A percentile compares a stretch with the other conserved stretches of the same genome.
These are phyloP conservation scores for Cryptops parisi DNA, from an alignment of 2,888 invertebrate species.

Conservation along the genomic window DNA sequence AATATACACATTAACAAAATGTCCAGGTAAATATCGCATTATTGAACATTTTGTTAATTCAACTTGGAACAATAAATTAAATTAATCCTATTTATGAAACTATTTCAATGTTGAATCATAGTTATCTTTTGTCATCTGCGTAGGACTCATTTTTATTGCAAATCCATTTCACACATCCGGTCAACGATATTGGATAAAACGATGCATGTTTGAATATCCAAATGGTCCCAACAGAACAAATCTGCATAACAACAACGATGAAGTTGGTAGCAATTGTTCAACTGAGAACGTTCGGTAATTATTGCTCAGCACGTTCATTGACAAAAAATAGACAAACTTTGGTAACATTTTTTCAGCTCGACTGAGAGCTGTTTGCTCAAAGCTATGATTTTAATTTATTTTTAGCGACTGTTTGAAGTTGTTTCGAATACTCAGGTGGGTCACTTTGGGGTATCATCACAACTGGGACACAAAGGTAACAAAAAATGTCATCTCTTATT, in stretches of 20 bases:
- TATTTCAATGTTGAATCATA: not conserved
- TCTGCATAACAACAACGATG: constrained; percentile 23
- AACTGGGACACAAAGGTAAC: constrained; percentile 90
- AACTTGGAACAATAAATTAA: no score
- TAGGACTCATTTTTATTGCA: constrained; percentile 59
- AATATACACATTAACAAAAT: constrained; percentile 42
- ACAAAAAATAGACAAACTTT: no score
- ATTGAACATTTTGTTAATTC: no score
- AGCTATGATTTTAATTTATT: no score
- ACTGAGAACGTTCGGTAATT: constrained; percentile 19
- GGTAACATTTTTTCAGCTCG: no score
- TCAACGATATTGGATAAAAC: constrained; percentile 68
- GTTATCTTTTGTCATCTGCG: constrained; percentile 19
- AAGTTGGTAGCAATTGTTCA: constrained; percentile 19
- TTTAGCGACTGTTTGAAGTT: no score
- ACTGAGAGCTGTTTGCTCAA: no score
- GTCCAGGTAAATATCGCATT: constrained; percentile 38
- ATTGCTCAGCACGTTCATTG: no score
- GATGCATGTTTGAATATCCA: constrained; percentile 62
- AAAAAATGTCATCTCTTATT: no score
- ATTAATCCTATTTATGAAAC: not conserved
- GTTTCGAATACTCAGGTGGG: constrained; percentile 76
- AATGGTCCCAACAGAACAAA: constrained; percentile 42
- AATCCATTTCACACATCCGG: constrained; percentile 68
- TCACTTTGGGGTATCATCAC: constrained; percentile 93